A percentile compares a stretch with the other conserved stretches of the same genome.
Evolutionary conservation across 2,888 invertebrate genomes (phyloP).

Genomic region (Drosophila rubida): DNA sequence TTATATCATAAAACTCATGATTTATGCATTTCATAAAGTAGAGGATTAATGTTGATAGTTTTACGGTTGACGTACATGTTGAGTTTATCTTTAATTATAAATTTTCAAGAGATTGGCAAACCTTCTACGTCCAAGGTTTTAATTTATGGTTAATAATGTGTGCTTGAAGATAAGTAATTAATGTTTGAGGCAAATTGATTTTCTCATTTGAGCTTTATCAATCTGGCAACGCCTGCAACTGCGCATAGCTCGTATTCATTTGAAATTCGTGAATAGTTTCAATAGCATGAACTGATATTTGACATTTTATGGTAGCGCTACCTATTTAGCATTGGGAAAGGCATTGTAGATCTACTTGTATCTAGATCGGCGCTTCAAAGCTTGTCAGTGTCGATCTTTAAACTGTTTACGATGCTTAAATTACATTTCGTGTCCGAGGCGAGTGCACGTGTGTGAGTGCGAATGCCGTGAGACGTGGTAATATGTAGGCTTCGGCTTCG

Average conservation of each 20-base stretch:
- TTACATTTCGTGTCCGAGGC: slow-evolving; percentile 26
- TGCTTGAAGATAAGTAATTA: neutral
- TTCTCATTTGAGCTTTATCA: neutral
- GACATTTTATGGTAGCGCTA: slow-evolving; percentile 20
- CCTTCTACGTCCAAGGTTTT: neutral
- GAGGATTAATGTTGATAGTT: neutral
- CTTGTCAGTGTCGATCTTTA: slow-evolving; percentile 47
- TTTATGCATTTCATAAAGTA: neutral
- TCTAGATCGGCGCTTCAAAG: slow-evolving; percentile 53
- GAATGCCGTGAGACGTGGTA: slow-evolving; percentile 54
- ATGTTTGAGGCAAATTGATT: neutral
- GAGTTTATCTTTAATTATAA: neutral
- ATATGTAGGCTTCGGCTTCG: slow-evolving; percentile 54
- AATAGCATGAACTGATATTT: neutral
- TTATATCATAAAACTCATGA: neutral
- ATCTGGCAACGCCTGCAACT: neutral
- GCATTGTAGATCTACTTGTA: slow-evolving; percentile 19
- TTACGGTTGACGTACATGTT: neutral
- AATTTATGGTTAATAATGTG: neutral
- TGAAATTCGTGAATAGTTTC: neutral
- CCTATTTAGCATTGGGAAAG: slow-evolving; percentile 48
- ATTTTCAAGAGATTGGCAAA: neutral
- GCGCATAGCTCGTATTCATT: neutral
- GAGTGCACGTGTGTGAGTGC: slow-evolving; percentile 13
- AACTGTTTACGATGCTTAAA: slow-evolving; percentile 56